Base-by-base conservation (phyloP, 1,140 invertebrate species). In the Drosophila aff. region DNA sequence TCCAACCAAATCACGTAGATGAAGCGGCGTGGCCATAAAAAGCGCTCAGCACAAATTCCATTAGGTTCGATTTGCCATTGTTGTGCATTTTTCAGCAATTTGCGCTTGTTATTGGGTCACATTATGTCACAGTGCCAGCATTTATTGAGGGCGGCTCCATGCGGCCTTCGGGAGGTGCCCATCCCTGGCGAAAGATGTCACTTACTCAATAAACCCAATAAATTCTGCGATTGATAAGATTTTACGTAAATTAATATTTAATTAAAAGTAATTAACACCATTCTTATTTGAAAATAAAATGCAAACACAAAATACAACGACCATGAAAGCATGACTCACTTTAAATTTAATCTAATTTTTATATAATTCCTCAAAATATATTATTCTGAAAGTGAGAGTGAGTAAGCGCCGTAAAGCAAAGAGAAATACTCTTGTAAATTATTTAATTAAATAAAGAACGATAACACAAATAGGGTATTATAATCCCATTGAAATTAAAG, bases 21-120 rank as follows among this genome's bases (percentile, higher is more conserved):
- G 49, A 46, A 38, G 47, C 62, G 47, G 63, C 23, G 67, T 65
- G 67, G 62, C 67, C 62, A 50, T 71, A 67, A 55, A 71, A 65
- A 65, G 33, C 63, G 31, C 40, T 47, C 64, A 52, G 49, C 47
- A 38, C 67, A 57, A 67, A 71, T 71, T 71, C 63, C 67, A 71
- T 71, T 71, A 55, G 49, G 63, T 71, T 71, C 67, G 67, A 71
- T 71, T 68, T 55, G 63, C 40, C 40, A 68, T 68, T 71, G 67
- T 68, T 55, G 49, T 18, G 33, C 18, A 38, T 66, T 57, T 68
- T 71, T 69, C 52, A 49, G 49, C 67, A 31, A 71, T 71, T 71
- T 43, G 40, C 47, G 40, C 64, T 71, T 44, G 64, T 71, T 71
- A 71, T 68, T 71, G 67, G 64, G 63, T 36, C 64, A 33, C 31